A percentile compares a stretch with the other conserved stretches of the same genome.
Evolutionary conservation across 2,113 vertebrate species (phyloP).

Genomic region (Corythornis madagascariensis): DNA sequence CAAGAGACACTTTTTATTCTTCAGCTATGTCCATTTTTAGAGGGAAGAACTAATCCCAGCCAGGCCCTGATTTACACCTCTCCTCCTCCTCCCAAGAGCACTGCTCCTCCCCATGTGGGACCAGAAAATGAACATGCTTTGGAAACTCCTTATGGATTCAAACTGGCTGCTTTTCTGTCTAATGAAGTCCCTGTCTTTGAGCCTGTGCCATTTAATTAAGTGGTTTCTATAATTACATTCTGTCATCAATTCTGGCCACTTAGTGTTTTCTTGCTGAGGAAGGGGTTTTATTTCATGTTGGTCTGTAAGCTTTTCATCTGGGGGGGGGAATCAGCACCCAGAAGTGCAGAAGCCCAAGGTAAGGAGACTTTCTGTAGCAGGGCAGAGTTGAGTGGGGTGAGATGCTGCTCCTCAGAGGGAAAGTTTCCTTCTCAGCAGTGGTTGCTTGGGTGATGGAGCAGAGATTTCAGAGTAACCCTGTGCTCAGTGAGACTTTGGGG

Average conservation of each 20-base stretch:
- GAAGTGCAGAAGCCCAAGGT: not conserved
- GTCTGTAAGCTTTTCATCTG: not conserved
- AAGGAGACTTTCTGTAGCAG: not conserved
- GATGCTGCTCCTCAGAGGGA: not conserved
- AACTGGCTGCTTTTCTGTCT: constrained; percentile 1
- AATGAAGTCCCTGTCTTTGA: constrained; percentile 44
- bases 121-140: not conserved
- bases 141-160: constrained; percentile 38
- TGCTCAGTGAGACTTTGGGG: not conserved
- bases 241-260: constrained; percentile 45
- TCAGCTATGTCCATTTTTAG: not conserved
- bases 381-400: not conserved
- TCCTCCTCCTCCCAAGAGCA: not conserved
- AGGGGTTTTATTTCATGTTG: constrained; percentile 5
- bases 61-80: not conserved
- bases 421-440: not conserved
- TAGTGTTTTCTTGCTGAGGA: not conserved
- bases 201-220: constrained; percentile 55
- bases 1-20: not conserved
- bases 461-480: not conserved
- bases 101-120: not conserved
- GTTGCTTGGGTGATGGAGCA: not conserved
- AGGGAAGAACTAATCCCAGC: not conserved
- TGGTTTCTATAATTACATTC: constrained; percentile 53
- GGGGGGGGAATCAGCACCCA: not conserved